Base-by-base conservation (phyloP, 2,113 vertebrate genomes). In the Cynocephalus volans region DNA sequence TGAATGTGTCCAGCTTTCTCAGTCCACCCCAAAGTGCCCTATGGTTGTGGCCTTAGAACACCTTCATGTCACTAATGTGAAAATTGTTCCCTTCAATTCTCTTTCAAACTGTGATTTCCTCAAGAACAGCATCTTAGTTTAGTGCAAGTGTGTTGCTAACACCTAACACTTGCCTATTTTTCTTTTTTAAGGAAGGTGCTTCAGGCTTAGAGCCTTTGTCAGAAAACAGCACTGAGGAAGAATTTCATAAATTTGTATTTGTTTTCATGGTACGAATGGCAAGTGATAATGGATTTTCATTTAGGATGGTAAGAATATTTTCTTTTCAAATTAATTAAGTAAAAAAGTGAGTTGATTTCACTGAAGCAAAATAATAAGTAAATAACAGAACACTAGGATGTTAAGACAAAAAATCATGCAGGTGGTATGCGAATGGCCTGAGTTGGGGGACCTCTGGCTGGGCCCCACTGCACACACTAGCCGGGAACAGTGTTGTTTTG, bases 271-370 rank as follows among this genome's bases (percentile, higher is more conserved):
- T 65, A 65, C 90, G 14, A 56, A 85, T 88, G 79, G n/a, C 65
- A 88, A 88, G 28, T 58, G 24, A 73, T 67, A 50, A 75, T 41
- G 60, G 64, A 15, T 75, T 96, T 92, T 95, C 62, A 36, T 87
- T 95, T n/a, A 75, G 52, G 58, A 45, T 69, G 26, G 17, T 73
- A 50, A 48, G 23, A 67, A 79, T 81, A 36, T 87, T 93, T 96
- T 95, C n/a, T 88, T 94, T 85, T n/a, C 64, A 60, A 80, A 93
- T 93, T 36, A 80, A 93, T 93, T 36, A 96, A 91, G 36, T 88
- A 69, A 93, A 91, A 64, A 56, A 70, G 75, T n/a, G 56, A 93
- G 31, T 70, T 67, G 85, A 96, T 69, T 84, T 90, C 54, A 75
- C 60, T 58, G 85, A 88, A 76, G 80, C 33, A 72, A 88, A 92